A percentile compares a stretch with the other conserved stretches of the same genome.
Evolutionary conservation across 2,888 invertebrate species (phyloP).

Genomic region (Ametastegia equiseti): DNA sequence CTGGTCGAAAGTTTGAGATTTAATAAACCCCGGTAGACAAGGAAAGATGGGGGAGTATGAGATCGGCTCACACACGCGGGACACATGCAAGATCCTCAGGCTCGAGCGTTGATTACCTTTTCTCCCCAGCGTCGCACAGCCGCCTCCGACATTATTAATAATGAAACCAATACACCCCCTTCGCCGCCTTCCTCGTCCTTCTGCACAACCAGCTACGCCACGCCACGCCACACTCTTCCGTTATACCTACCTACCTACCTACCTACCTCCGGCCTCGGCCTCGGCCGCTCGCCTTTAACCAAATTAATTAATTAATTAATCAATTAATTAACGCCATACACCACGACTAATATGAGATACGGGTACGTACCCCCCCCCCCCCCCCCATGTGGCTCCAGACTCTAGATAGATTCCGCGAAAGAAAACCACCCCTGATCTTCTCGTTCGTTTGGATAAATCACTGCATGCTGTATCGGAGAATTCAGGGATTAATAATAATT

Average conservation of each 20-base stretch:
- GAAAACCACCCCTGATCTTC: neutral
- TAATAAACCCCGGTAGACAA: conserved; percentile 38
- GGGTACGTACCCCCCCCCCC: neutral
- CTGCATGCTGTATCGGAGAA: no score
- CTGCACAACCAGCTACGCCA: conserved; percentile 2
- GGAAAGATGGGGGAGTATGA: neutral
- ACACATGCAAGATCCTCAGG: conserved; percentile 43
- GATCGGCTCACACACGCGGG: conserved; percentile 29
- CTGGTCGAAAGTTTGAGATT: conserved; percentile 44
- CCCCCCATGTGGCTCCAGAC: no score
- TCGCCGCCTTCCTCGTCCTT: conserved; percentile 15
- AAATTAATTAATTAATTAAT: conserved; percentile 37
- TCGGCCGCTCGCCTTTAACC: conserved; percentile 3
- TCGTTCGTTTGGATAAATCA: no score
- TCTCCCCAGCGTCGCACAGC: conserved; percentile 48
- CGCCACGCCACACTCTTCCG: conserved; percentile 30
- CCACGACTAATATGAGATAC: neutral
- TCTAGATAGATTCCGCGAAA: neutral
- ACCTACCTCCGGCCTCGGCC: neutral
- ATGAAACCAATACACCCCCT: conserved; percentile 62
- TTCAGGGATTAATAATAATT: neutral
- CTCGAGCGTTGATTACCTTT: conserved; percentile 60
- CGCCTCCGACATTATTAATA: conserved; percentile 62
- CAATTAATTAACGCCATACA: conserved; percentile 21
- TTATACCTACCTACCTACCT: no score